A percentile compares a stretch with the other conserved stretches of the same genome.
Evolutionary conservation across 2,888 invertebrate genomes (phyloP).

Genomic region (Biston betularia): DNA sequence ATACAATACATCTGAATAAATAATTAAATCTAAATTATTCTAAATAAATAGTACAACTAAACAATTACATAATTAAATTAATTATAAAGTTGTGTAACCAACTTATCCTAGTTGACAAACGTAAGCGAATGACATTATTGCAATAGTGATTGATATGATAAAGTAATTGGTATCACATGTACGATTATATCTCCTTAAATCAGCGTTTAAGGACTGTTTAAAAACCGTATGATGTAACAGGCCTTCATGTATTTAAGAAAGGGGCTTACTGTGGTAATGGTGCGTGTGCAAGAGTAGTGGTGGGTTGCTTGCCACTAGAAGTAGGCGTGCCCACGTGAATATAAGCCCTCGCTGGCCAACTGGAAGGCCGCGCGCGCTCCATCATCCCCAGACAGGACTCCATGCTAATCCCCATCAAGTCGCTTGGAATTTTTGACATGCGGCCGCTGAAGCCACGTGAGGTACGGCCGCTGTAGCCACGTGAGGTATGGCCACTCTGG

Average conservation of each 20-base stretch:
- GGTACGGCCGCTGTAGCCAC: background rate
- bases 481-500: background rate
- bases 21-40: constrained; percentile 1
- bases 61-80: background rate
- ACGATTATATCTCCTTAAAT: too few species aligned
- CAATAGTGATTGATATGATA: too few species aligned
- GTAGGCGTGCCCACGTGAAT: constrained; percentile 72
- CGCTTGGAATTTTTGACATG: background rate
- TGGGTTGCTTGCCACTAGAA: constrained; percentile 48
- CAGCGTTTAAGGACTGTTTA: too few species aligned
- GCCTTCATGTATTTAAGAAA: too few species aligned
- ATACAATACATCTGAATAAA: background rate
- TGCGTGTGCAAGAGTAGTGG: constrained; percentile 25
- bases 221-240: too few species aligned
- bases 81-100: background rate
- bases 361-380: constrained; percentile 58
- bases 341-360: constrained; percentile 62
- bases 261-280: background rate
- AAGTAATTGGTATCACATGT: too few species aligned
- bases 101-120: background rate
- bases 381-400: constrained; percentile 66
- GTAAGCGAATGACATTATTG: too few species aligned
- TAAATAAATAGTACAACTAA: background rate
- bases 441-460: background rate
- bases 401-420: constrained; percentile 44